These are phyloP conservation scores for Zaprionus lachaisei DNA, from an alignment of 1,140 invertebrate genomes.

Conservation along the genomic window DNA sequence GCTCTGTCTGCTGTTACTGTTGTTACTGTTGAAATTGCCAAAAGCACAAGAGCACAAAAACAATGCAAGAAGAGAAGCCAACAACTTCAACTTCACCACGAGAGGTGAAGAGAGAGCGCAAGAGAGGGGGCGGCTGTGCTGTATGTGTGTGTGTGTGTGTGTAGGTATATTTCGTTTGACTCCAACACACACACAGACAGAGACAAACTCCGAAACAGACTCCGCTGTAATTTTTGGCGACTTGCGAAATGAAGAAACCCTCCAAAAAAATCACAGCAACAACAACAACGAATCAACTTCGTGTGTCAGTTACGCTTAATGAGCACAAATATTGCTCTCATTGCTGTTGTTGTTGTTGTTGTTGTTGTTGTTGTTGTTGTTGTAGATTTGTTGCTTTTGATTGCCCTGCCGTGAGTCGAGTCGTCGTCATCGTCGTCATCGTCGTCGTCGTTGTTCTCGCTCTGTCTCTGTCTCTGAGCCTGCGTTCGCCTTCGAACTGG, in stretches of 20 bases:
- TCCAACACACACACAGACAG: constrained; percentile 4
- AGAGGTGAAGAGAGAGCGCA: not conserved
- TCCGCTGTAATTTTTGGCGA: constrained; percentile 66
- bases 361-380: constrained; percentile 55
- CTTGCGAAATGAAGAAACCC: constrained; percentile 80
- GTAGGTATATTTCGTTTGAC: constrained; percentile 2
- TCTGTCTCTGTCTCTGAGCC: constrained; percentile 22
- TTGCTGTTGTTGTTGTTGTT: constrained; percentile 61
- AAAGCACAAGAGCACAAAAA: constrained; percentile 53
- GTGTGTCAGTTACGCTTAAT: constrained; percentile 83
- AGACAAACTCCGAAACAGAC: constrained; percentile 21
- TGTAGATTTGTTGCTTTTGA: constrained; percentile 77
- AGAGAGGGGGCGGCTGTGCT: constrained; percentile 27
- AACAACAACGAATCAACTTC: constrained; percentile 55
- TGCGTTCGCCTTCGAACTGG: constrained; percentile 13
- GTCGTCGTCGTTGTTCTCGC: not conserved
- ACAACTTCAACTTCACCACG: constrained; percentile 51
- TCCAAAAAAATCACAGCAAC: constrained; percentile 52
- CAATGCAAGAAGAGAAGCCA: constrained; percentile 62
- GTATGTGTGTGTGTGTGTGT: constrained; percentile 4
- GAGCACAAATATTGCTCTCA: constrained; percentile 81
- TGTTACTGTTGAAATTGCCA: constrained; percentile 63
- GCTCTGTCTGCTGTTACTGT: constrained; percentile 11
- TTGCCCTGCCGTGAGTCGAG: constrained; percentile 61
- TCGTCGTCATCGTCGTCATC: not conserved